Percentiles rank a stretch among this genome's conserved stretches.
Conservation (phyloP, 2,888 invertebrate species). For the Cantharis flavilabris region DNA sequence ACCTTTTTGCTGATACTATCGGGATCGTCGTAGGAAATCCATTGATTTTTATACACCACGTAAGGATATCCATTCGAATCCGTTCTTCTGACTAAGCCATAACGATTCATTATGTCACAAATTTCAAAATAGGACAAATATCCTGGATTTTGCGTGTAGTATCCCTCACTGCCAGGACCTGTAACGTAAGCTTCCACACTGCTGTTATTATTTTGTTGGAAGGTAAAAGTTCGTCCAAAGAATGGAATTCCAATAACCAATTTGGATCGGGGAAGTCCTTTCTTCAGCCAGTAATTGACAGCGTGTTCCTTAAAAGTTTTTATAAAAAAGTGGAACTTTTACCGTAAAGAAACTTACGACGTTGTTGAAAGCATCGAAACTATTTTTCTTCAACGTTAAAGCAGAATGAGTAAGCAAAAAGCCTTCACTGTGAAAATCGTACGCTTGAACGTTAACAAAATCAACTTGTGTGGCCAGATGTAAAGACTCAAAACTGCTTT, state of each 20-base stretch:
- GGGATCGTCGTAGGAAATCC: slow-evolving; percentile 79
- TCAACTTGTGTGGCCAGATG: slow-evolving; percentile 66
- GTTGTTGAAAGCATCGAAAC: slow-evolving; percentile 60
- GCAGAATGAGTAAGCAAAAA: slow-evolving; percentile 58
- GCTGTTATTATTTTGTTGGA: slow-evolving; percentile 61
- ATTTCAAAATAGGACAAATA: slow-evolving; percentile 76
- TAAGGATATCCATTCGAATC: slow-evolving; percentile 71
- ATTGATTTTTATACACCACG: slow-evolving; percentile 72
- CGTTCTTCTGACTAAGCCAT: slow-evolving; percentile 47
- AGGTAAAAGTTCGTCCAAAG: slow-evolving; percentile 73
- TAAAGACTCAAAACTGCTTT: slow-evolving; percentile 68
- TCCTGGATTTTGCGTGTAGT: slow-evolving; percentile 71
- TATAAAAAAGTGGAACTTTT: not conserved
- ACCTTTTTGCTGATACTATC: slow-evolving; percentile 70
- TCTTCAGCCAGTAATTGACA: slow-evolving; percentile 67
- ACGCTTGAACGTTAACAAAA: slow-evolving; percentile 71
- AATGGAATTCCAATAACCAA: slow-evolving; percentile 74
- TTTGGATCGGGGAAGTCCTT: slow-evolving; percentile 69
- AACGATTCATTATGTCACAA: slow-evolving; percentile 51
- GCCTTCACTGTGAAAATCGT: slow-evolving; percentile 61
- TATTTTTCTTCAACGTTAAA: slow-evolving; percentile 58
- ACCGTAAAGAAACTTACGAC: slow-evolving; percentile 49
- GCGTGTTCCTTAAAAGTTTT: slow-evolving; percentile 63
- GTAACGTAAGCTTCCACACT: slow-evolving; percentile 62
- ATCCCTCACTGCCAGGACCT: slow-evolving; percentile 68